A percentile compares a stretch with the other conserved stretches of the same genome.
phyloP scores from a whole-genome alignment of 2,113 vertebrate species.

The Thalassarche chlororhynchos region DNA sequence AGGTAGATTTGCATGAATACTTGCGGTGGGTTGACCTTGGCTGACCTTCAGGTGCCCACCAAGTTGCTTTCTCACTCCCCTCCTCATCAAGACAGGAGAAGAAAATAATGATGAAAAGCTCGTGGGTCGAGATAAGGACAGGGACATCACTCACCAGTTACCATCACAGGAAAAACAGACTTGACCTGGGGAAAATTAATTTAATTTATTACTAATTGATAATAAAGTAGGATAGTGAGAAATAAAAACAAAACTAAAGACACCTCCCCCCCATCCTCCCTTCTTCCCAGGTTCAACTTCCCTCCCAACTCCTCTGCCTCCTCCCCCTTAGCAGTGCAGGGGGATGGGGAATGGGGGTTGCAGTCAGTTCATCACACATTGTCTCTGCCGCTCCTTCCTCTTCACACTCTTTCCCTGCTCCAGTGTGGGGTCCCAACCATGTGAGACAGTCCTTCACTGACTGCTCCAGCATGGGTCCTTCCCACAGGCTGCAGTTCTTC shows the following conservation, averaged over 20 bases:
- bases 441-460: not conserved
- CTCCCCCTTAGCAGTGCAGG: rapidly evolving
- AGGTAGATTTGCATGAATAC: not conserved
- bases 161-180: not conserved
- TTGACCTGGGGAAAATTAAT: not conserved
- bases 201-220: not conserved
- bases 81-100: not conserved
- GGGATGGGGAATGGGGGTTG: rapidly evolving
- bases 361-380: rapidly evolving
- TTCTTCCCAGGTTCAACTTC: not conserved
- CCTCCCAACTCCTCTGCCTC: not conserved
- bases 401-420: not conserved
- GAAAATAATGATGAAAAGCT: not conserved
- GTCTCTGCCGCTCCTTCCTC: not conserved
- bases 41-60: not conserved
- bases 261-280: rapidly evolving
- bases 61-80: not conserved
- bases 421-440: rapidly evolving
- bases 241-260: not conserved
- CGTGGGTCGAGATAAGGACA: not conserved
- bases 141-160: not conserved
- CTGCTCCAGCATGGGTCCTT: not conserved
- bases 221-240: not conserved
- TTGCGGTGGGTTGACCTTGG: not conserved
- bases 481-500: not conserved